Base-by-base conservation (phyloP, 2,113 vertebrate species). In the Gymnarchus niloticus region DNA sequence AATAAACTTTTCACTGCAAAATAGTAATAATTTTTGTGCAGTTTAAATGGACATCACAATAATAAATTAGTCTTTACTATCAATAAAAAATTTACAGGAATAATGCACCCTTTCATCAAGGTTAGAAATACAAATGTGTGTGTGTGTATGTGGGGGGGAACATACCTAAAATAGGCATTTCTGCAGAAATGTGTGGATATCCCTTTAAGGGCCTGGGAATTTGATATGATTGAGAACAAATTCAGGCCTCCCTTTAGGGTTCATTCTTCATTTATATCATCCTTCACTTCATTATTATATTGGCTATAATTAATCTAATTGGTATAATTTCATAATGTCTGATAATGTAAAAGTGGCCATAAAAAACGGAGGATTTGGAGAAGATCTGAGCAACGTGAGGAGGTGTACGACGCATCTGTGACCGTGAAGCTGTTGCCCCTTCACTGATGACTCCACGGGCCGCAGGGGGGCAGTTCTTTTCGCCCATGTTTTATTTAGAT, bases 401-500 rank as follows among this genome's bases (percentile, higher is more conserved):
- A 21, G 44, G 48, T 23, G 48, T 48, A 48, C 41, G 76, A 4
- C 41, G 46, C 76, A 49, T 49, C n/a, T 80, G 37, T 49, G 23
- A 81, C 48, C 77, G 46, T 49, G 56, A 57, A 77, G 10, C 82
- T 59, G 82, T 33, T 59, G 54, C n/a, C 82, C 23, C 19, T 10
- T 37, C 82, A 41, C 28, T 17, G 28, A 54, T 56, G 80, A 49
- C 48, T 49, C 17, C 12, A 7, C 28, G 51, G 23, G 80, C 37
- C 25, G 25, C 49, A 33, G 51, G 28, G 25, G 80, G 49, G 51
- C 51, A 7, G 25, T 51, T 51, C 33, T 21, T 82, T 82, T 82
- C 80, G 12, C 56, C 49, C 46, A 51, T 44, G 82, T 83, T 83
- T 56, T 28, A 82, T 82, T 82, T 37, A 51, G 80, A 54, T 56